These are phyloP conservation scores for Macrotrachela quadricornifera DNA, from an alignment of 1,140 invertebrate species.

Conservation along the genomic window DNA sequence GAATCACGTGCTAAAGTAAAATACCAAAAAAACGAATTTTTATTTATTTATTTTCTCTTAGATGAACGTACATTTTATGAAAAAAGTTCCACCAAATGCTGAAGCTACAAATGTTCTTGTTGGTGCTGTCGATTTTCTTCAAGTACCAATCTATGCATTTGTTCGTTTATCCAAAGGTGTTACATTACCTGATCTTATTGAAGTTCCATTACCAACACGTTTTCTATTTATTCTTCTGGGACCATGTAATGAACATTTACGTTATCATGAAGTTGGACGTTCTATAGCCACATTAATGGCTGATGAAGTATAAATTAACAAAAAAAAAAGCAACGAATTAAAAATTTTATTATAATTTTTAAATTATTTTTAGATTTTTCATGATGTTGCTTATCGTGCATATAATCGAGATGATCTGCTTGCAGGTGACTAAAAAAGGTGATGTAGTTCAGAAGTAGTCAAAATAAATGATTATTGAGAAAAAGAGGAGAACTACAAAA, in stretches of 20 bases:
- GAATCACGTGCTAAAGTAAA: no score
- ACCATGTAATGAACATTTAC: slow-evolving; percentile 12
- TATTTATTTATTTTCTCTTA: slow-evolving; percentile 24
- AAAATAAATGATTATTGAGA: no score
- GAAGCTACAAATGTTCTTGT: slow-evolving; percentile 92
- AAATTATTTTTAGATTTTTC: slow-evolving; percentile 42
- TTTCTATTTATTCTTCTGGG: slow-evolving; percentile 84
- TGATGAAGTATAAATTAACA: slow-evolving; percentile 43
- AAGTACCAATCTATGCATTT: slow-evolving; percentile 62
- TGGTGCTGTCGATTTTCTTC: slow-evolving; percentile 85
- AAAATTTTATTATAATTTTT: no score
- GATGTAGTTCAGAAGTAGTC: slow-evolving; percentile 32
- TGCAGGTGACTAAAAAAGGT: neutral
- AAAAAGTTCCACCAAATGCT: slow-evolving; percentile 80
- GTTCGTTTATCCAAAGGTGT: slow-evolving; percentile 60
- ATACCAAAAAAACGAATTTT: slow-evolving; percentile 1
- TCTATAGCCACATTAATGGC: slow-evolving; percentile 88
- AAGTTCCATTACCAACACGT: slow-evolving; percentile 75
- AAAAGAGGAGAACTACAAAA: slow-evolving; percentile 19
- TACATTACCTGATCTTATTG: slow-evolving; percentile 8
- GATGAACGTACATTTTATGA: slow-evolving; percentile 76
- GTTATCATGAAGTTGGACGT: slow-evolving; percentile 77
- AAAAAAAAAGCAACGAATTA: no score
- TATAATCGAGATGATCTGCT: slow-evolving; percentile 32
- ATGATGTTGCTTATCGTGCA: slow-evolving; percentile 71